Conservation (phyloP, 2,888 invertebrate species). For the Tetheella fluctuosa region DNA sequence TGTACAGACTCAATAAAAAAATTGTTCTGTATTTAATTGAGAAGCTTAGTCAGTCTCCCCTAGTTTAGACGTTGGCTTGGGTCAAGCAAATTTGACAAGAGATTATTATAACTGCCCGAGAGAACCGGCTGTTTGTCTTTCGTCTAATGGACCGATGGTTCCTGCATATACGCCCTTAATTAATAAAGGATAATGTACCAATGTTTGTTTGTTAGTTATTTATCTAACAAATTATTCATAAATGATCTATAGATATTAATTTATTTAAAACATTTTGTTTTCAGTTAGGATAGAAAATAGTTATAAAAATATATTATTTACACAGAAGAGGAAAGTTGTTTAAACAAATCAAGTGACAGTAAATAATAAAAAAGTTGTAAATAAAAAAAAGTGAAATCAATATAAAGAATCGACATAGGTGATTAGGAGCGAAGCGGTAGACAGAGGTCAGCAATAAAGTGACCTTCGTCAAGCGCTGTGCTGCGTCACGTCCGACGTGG, state of each 20-base stretch:
- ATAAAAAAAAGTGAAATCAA: conserved; percentile 52
- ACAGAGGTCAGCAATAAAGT: conserved; percentile 83
- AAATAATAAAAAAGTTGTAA: conserved; percentile 25
- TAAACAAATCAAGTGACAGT: background rate
- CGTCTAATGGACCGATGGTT: conserved; percentile 59
- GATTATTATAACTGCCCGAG: conserved; percentile 69
- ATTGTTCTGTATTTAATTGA: conserved; percentile 36
- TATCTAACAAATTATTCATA: background rate
- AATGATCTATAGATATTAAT: background rate
- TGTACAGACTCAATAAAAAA: conserved; percentile 12
- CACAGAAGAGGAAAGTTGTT: no score
- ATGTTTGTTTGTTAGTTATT: background rate
- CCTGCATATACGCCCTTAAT: conserved; percentile 33
- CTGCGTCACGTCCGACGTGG: conserved; percentile 70
- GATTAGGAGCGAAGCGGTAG: conserved; percentile 75
- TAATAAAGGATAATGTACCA: conserved; percentile 22
- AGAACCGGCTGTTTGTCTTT: conserved; percentile 69
- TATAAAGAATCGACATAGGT: conserved; percentile 58
- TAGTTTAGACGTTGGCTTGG: conserved; percentile 36
- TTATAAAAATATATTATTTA: no score
- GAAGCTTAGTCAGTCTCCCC: conserved; percentile 42
- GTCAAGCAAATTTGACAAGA: conserved; percentile 75
- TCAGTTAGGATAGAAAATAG: background rate
- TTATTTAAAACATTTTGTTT: background rate
- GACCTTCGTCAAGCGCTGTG: conserved; percentile 80